Conservation (phyloP, 2,797 vertebrate species). For the Pitangus sulphuratus region DNA sequence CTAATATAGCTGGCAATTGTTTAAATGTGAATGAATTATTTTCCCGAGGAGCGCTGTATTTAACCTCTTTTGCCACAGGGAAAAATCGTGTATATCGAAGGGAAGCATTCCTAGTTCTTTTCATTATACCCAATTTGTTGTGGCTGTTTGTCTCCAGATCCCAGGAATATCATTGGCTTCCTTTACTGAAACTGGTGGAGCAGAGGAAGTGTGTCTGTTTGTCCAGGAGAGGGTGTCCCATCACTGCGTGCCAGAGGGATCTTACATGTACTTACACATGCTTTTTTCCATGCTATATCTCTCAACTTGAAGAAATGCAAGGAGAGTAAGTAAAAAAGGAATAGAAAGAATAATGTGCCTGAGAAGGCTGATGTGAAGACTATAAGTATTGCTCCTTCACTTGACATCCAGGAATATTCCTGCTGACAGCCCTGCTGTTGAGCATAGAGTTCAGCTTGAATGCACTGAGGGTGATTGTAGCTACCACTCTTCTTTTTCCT, state of each 20-base stretch:
- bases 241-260: not conserved
- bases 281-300: not conserved
- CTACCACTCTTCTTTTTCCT: not conserved
- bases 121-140: not conserved
- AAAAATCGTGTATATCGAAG: not conserved
- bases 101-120: not conserved
- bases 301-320: not conserved
- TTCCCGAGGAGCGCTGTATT: not conserved
- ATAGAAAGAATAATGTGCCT: not conserved
- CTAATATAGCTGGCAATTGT: not conserved
- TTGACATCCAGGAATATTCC: not conserved
- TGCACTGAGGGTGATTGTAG: not conserved
- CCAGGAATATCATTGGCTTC: not conserved
- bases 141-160: not conserved
- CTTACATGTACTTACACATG: accelerated
- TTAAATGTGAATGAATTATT: not conserved
- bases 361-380: not conserved
- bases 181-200: not conserved
- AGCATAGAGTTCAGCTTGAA: not conserved
- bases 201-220: not conserved
- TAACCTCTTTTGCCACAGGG: not conserved
- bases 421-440: not conserved
- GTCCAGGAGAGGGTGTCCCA: slow-evolving; percentile 24
- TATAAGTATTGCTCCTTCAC: not conserved
- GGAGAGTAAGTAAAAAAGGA: not conserved